Evolutionary conservation across 2,113 vertebrate genomes (phyloP).

Genomic region (Capreolus pygargus): DNA sequence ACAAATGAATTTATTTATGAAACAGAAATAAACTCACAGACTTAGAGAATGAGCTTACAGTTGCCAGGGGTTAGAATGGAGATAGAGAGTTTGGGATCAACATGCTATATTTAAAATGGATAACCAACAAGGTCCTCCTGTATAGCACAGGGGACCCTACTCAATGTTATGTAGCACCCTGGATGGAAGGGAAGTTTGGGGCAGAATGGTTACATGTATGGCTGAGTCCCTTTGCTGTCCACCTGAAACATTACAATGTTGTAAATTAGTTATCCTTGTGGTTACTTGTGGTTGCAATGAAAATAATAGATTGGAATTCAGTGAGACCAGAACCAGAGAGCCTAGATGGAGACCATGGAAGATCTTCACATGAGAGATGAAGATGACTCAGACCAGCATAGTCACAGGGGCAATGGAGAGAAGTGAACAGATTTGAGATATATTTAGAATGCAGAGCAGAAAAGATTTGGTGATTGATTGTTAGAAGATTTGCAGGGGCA

Average conservation of each 20-base stretch:
- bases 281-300: neutral
- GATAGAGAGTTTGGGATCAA: neutral
- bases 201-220: neutral
- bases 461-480: neutral
- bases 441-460: neutral
- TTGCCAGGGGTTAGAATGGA: neutral
- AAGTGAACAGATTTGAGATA: neutral
- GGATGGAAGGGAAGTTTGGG: neutral
- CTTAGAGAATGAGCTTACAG: neutral
- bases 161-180: neutral
- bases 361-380: neutral
- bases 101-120: neutral
- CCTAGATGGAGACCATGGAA: neutral
- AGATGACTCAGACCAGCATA: neutral
- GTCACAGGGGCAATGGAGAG: neutral
- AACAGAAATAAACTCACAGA: neutral
- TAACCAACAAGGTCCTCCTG: neutral
- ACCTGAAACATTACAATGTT: neutral
- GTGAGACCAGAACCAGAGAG: neutral
- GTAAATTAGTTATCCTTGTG: neutral
- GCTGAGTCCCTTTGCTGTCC: neutral
- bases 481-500: neutral
- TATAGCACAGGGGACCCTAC: neutral
- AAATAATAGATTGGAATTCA: neutral
- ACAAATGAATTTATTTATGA: neutral